phyloP scores from a whole-genome alignment of 2,797 vertebrate species.

The Huso huso region DNA sequence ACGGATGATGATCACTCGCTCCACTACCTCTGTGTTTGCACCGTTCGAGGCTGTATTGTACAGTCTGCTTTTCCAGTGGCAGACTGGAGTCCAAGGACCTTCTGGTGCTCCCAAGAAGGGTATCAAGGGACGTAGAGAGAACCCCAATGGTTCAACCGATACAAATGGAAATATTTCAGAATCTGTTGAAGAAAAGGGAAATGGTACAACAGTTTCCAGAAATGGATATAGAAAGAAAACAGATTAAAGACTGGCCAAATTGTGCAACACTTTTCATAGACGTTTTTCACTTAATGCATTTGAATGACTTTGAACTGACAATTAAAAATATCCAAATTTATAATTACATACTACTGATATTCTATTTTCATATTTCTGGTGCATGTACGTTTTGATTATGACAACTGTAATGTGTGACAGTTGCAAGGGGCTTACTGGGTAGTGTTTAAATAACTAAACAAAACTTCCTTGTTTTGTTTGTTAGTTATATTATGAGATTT shows the following conservation, averaged over 20 bases:
- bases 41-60: slow-evolving; percentile 64
- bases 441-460: slow-evolving; percentile 27
- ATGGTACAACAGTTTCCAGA: slow-evolving; percentile 6
- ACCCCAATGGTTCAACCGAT: slow-evolving; percentile 15
- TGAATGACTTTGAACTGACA: slow-evolving; percentile 14
- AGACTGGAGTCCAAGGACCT: slow-evolving; percentile 42
- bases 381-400: slow-evolving; percentile 16
- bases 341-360: no score
- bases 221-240: slow-evolving; percentile 41
- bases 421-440: slow-evolving; percentile 21
- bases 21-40: slow-evolving; percentile 60
- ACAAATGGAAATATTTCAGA: neutral
- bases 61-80: slow-evolving; percentile 65
- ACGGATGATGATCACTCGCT: slow-evolving; percentile 75
- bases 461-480: slow-evolving; percentile 29
- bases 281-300: slow-evolving; percentile 21
- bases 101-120: slow-evolving; percentile 16
- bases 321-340: slow-evolving; percentile 14
- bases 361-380: slow-evolving; percentile 33
- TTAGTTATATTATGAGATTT: slow-evolving; percentile 35
- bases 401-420: neutral
- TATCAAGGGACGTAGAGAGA: slow-evolving; percentile 21
- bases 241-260: slow-evolving; percentile 33
- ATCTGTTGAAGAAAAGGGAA: neutral
- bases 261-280: slow-evolving; percentile 9